Base-by-base conservation (phyloP, 23 tunicate genomes). In the Halocynthia aurantium region DNA sequence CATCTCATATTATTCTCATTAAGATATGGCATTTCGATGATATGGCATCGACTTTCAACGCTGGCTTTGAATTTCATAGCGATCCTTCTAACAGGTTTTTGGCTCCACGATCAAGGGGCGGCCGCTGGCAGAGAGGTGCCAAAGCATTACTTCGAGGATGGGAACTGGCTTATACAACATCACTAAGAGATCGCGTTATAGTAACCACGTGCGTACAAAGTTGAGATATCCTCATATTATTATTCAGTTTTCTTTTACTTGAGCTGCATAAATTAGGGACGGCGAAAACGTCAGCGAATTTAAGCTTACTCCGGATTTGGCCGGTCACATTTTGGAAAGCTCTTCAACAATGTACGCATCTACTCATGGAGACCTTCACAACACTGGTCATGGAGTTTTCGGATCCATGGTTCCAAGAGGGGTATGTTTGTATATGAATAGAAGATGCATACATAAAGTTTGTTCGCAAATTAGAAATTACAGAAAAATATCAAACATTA, bases 61-160 rank as follows among this genome's bases (percentile, higher is more conserved):
- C 95, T 55, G 95, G 95, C 22, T 72, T 88, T 40, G 95, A 88
- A 55, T 88, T 88, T 62, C 95, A 88, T 83, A 88, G 69, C 58
- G 84, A 78, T 17, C 62, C 72, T 8, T 68, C 70, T 51, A 80
- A 77, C 66, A 5, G 52, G 6, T 31, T 64, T 31, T 22, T 61
- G 20, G 81, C 81, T 50, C 87, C 87, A 18, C 60, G 95, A 19
- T 80, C 80, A 7, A 71, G 77, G 7, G 76, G 64, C 7, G 76
- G 64, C 7, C 9, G 69, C 52, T 88, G 86, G 86, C 64, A 84
- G 13, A 18, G 2, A 6, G 31, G 21, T 7, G 52, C 68, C 10
- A 54, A 2, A 53, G 21, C 67, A 4, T 7, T 64, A 15, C 79
- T 88, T 61, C 64, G 73, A 66, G 22, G 66, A 51, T 82, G 80